Conservation (phyloP, 2,113 vertebrate species). For the Campylomormyrus numenius region DNA sequence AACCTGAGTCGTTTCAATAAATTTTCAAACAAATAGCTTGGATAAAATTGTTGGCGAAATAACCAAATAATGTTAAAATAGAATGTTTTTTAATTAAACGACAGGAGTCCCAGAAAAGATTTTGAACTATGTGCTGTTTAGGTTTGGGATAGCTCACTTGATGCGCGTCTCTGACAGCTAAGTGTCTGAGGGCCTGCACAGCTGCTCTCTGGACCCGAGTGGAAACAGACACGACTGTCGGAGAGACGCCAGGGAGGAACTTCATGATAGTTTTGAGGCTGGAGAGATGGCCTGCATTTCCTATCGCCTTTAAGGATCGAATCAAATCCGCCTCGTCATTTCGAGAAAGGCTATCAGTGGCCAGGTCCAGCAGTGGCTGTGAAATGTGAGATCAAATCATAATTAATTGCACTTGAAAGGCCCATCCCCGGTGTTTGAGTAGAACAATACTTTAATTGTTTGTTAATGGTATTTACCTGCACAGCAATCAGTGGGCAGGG, state of each 20-base stretch:
- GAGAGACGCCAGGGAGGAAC: constrained; percentile 61
- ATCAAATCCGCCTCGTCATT: constrained; percentile 59
- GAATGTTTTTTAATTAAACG: background rate
- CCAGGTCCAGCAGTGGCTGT: constrained; percentile 71
- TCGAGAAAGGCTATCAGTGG: constrained; percentile 52
- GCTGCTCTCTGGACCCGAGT: constrained; percentile 59
- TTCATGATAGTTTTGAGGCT: constrained; percentile 72
- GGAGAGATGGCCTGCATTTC: constrained; percentile 69
- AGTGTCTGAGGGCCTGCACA: constrained; percentile 69
- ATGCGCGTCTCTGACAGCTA: constrained; percentile 61
- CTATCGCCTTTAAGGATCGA: constrained; percentile 69
- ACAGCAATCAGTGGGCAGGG: constrained; percentile 55
- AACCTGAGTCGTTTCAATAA: background rate
- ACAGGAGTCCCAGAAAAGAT: background rate
- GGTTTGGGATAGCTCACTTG: constrained; percentile 50
- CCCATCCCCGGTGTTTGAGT: background rate
- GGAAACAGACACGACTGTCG: constrained; percentile 51
- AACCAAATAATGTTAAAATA: background rate
- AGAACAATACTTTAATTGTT: background rate
- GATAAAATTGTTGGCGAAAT: background rate
- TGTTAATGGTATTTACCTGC: constrained; percentile 56
- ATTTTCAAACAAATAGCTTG: background rate
- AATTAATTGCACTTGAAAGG: background rate
- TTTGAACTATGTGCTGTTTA: background rate
- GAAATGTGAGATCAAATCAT: constrained; percentile 18